A percentile compares a stretch with the other conserved stretches of the same genome.
Conservation (phyloP, 2,113 vertebrate genomes). For the Gnathonemus echidnorhynchus region DNA sequence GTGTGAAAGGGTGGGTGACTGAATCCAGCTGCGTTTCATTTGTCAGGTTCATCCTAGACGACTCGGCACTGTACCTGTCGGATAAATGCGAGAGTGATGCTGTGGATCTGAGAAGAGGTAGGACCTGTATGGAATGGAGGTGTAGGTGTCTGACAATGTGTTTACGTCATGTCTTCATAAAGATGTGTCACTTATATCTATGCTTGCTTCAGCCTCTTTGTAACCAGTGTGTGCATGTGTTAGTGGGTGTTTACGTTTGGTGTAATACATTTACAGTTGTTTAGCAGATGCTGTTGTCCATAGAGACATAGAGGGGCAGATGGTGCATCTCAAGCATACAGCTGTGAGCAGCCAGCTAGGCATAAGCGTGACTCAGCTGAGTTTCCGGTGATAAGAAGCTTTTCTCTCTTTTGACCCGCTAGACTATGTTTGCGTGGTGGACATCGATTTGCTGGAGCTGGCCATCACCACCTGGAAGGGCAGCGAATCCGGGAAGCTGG, state of each 20-base stretch:
- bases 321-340: not conserved
- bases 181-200: not conserved
- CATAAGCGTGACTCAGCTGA: not conserved
- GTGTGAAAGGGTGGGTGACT: not conserved
- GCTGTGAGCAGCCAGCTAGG: not conserved
- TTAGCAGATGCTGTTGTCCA: not conserved
- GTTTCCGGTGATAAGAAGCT: not conserved
- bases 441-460: constrained; percentile 81
- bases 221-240: not conserved
- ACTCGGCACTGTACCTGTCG: constrained; percentile 84
- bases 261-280: not conserved
- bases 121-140: not conserved
- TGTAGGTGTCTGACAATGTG: not conserved
- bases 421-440: constrained; percentile 86
- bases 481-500: constrained; percentile 64
- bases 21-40: not conserved
- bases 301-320: not conserved
- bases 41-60: constrained; percentile 81
- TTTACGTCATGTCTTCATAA: not conserved
- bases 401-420: not conserved
- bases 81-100: constrained; percentile 76
- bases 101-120: constrained; percentile 78
- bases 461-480: constrained; percentile 90
- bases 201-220: not conserved
- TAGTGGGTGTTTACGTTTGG: not conserved